A percentile compares a stretch with the other conserved stretches of the same genome.
phyloP scores from a whole-genome alignment of 1,140 invertebrate genomes.

The Sweltsa coloradensis region DNA sequence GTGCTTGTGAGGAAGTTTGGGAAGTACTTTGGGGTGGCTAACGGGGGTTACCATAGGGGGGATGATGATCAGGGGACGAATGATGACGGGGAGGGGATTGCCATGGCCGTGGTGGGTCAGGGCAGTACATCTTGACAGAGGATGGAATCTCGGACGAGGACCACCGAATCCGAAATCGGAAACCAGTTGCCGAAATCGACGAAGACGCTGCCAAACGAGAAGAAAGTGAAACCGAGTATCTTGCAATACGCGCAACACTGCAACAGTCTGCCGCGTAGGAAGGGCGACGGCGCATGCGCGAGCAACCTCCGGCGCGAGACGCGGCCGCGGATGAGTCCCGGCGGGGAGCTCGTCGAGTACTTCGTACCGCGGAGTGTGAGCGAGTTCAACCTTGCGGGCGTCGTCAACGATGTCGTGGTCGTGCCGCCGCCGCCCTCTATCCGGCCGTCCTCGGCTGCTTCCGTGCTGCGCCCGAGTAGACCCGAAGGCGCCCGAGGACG shows the following conservation, averaged over 20 bases:
- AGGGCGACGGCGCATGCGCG: slow-evolving; percentile 16
- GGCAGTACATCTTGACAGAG: slow-evolving; percentile 44
- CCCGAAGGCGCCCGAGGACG: slow-evolving; percentile 31
- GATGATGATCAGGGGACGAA: slow-evolving; percentile 13
- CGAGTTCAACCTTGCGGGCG: slow-evolving; percentile 59
- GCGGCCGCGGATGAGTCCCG: slow-evolving; percentile 9
- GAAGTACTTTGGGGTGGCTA: slow-evolving; percentile 8
- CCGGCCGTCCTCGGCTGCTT: slow-evolving; percentile 20
- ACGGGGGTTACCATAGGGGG: too few relatives aligned
- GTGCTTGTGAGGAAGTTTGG: slow-evolving; percentile 38
- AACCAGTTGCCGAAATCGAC: not conserved
- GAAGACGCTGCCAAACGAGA: not conserved
- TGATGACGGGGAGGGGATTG: slow-evolving; percentile 38
- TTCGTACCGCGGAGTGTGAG: slow-evolving; percentile 70
- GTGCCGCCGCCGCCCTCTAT: slow-evolving; percentile 32
- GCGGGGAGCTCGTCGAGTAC: slow-evolving; percentile 48
- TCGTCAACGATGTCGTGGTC: slow-evolving; percentile 37
- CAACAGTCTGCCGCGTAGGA: slow-evolving; percentile 39
- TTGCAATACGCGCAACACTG: slow-evolving; percentile 1
- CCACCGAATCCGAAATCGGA: slow-evolving; percentile 13
- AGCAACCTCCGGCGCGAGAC: slow-evolving; percentile 24
- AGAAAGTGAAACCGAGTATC: too few relatives aligned
- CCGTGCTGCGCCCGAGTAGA: slow-evolving; percentile 21
- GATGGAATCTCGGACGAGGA: slow-evolving; percentile 16
- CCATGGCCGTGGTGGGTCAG: slow-evolving; percentile 37